Evolutionary conservation across 2,113 vertebrate genomes (phyloP).

Genomic region (Scalopus aquaticus): DNA sequence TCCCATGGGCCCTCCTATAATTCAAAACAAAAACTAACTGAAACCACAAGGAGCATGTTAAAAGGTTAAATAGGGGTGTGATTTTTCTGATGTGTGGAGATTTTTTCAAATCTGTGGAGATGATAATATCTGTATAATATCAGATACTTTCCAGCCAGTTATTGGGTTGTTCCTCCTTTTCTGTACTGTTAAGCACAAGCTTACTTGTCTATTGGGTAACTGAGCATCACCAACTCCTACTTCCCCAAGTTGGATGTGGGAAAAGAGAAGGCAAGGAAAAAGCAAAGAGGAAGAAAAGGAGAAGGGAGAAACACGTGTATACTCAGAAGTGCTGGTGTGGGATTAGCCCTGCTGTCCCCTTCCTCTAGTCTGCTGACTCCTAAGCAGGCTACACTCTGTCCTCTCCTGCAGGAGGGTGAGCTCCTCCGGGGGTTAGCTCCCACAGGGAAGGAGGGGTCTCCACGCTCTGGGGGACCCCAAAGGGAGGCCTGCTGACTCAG

Average conservation of each 20-base stretch:
- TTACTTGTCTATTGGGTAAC: background rate
- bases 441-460: background rate
- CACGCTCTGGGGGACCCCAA: background rate
- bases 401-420: background rate
- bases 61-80: background rate
- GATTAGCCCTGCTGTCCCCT: background rate
- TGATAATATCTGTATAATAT: background rate
- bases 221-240: background rate
- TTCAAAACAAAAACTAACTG: background rate
- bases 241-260: background rate
- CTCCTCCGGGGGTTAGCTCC: background rate
- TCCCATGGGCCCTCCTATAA: background rate
- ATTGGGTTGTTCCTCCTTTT: background rate
- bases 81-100: background rate
- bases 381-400: background rate
- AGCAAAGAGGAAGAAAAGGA: background rate
- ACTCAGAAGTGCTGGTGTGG: background rate
- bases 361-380: background rate
- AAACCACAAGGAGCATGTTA: background rate
- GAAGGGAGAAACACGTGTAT: background rate
- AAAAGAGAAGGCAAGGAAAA: background rate
- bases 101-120: background rate
- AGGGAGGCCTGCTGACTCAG: slow-evolving; percentile 35
- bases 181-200: background rate
- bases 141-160: background rate